phyloP scores from a whole-genome alignment of 2,888 invertebrate species.

The Aporophyla nigra region DNA sequence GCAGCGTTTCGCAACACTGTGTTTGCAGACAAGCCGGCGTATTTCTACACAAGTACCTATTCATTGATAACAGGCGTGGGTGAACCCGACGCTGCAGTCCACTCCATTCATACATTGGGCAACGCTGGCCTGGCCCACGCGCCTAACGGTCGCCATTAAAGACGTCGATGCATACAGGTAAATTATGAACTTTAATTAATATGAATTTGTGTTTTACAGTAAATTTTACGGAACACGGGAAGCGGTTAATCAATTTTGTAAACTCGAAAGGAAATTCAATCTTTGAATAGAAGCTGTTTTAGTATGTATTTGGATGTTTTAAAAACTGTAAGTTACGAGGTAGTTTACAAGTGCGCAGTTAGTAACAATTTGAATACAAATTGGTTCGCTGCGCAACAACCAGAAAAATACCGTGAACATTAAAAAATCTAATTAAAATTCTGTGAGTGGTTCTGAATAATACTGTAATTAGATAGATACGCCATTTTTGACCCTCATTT shows the following conservation, averaged over 20 bases:
- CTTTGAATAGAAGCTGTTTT: conserved; percentile 53
- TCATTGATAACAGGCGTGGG: conserved; percentile 87
- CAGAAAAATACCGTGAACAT: conserved; percentile 48
- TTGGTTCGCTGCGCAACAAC: conserved; percentile 55
- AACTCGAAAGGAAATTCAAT: conserved; percentile 58
- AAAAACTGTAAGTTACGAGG: conserved; percentile 59
- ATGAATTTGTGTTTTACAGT: conserved; percentile 79
- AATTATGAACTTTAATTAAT: conserved; percentile 87
- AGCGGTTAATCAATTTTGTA: conserved; percentile 72
- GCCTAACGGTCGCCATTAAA: conserved; percentile 81
- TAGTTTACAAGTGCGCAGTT: conserved; percentile 49
- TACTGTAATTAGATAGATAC: conserved; percentile 19
- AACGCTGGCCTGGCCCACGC: conserved; percentile 83
- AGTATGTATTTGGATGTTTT: conserved; percentile 47
- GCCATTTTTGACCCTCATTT: conserved; percentile 2
- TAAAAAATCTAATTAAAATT: conserved; percentile 49
- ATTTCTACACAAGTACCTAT: conserved; percentile 84
- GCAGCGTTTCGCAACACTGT: conserved; percentile 79
- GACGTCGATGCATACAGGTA: conserved; percentile 75
- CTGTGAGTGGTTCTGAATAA: conserved; percentile 2
- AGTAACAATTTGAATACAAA: conserved; percentile 63
- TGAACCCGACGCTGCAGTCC: conserved; percentile 81
- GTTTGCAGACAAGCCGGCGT: conserved; percentile 83
- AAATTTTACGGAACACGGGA: conserved; percentile 79
- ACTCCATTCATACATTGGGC: conserved; percentile 89